Percentiles rank a stretch among this genome's conserved stretches.
Conservation (phyloP, 2,888 invertebrate species). For the Mythimna impura region DNA sequence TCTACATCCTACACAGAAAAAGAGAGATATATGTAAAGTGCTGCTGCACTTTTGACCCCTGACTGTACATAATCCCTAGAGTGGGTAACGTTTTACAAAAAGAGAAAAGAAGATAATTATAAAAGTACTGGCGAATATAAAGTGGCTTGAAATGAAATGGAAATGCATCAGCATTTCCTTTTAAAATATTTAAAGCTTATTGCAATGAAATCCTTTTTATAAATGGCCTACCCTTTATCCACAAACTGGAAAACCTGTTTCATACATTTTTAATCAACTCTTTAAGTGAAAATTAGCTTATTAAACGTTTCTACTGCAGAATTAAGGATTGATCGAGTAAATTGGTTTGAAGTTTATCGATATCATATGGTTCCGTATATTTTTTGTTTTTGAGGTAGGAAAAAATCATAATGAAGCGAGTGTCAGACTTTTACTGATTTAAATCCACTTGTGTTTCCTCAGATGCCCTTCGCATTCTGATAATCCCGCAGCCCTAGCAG, state of each 20-base stretch:
- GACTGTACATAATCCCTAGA: too few relatives aligned
- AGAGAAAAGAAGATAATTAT: neutral
- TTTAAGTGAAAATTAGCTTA: constrained; percentile 46
- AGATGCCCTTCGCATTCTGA: too few relatives aligned
- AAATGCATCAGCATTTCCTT: neutral
- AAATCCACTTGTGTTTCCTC: too few relatives aligned
- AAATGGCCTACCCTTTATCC: constrained; percentile 30
- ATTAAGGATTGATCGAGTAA: constrained; percentile 20
- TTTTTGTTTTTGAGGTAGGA: too few relatives aligned
- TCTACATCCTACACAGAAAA: neutral
- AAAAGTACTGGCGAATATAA: neutral
- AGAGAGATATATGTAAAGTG: too few relatives aligned
- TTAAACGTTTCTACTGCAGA: constrained; percentile 36
- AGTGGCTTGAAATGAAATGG: neutral
- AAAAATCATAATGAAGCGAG: too few relatives aligned
- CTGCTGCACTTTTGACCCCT: too few relatives aligned
- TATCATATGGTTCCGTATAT: constrained; percentile 43
- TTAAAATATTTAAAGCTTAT: neutral
- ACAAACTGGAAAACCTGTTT: constrained; percentile 55
- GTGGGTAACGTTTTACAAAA: too few relatives aligned
- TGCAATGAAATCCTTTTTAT: neutral
- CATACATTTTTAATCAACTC: constrained; percentile 57
- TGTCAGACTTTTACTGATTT: too few relatives aligned
- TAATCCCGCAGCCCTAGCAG: too few relatives aligned
- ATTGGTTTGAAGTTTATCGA: constrained; percentile 12